A percentile compares a stretch with the other conserved stretches of the same genome.
These are phyloP conservation scores for Botia kubotai DNA, from an alignment of 2,797 vertebrate genomes.

Conservation along the genomic window DNA sequence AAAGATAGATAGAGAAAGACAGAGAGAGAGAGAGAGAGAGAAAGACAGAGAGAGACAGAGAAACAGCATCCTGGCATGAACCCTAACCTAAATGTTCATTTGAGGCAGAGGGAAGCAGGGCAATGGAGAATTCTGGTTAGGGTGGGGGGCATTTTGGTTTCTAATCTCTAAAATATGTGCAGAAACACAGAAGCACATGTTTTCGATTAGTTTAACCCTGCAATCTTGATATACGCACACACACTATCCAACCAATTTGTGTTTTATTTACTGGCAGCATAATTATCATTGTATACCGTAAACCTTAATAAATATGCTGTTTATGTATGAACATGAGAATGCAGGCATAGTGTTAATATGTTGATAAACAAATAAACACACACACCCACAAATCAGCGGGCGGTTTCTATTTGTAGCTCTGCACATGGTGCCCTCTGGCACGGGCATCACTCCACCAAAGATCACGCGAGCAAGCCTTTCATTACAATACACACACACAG, in stretches of 20 bases:
- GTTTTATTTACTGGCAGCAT: background rate
- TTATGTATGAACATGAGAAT: background rate
- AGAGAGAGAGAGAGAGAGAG: constrained; percentile 15
- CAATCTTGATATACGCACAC: background rate
- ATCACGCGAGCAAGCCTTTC: constrained; percentile 43
- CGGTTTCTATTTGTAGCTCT: constrained; percentile 34
- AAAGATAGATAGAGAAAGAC: background rate
- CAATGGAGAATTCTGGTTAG: background rate
- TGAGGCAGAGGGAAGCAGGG: constrained; percentile 13
- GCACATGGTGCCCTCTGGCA: constrained; percentile 49
- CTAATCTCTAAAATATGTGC: background rate
- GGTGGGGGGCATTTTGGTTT: background rate
- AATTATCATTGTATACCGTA: constrained; percentile 1
- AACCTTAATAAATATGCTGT: background rate
- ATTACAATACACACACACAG: constrained; percentile 11
- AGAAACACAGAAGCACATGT: constrained; percentile 24
- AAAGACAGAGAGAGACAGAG: background rate
- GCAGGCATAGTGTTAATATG: background rate
- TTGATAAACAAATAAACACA: constrained; percentile 13
- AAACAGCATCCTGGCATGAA: constrained; percentile 24
- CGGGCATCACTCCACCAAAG: constrained; percentile 25
- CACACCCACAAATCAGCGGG: constrained; percentile 7
- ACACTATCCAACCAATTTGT: background rate
- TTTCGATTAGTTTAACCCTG: background rate
- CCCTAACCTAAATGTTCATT: constrained; percentile 37